phyloP scores from a whole-genome alignment of 2,888 invertebrate species.

The Nemotelus pantherinus region DNA sequence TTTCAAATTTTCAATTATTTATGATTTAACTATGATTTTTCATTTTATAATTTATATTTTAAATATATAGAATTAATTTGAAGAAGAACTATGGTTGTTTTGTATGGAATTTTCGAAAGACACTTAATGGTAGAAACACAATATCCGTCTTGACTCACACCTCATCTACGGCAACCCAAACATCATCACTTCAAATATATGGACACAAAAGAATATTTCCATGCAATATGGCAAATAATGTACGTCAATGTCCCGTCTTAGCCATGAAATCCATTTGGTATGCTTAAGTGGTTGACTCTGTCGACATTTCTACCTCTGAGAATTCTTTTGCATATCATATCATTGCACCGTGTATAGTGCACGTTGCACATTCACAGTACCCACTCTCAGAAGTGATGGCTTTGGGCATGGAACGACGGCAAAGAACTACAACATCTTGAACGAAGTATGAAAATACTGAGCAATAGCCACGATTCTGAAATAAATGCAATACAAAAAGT shows the following conservation, averaged over 20 bases:
- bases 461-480: neutral
- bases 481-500: constrained; percentile 4
- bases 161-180: no score
- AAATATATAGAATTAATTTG: no score
- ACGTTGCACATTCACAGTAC: neutral
- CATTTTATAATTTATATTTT: no score
- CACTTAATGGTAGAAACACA: no score
- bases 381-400: neutral
- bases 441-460: neutral
- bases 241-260: constrained; percentile 13
- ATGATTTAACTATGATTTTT: no score
- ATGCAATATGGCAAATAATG: constrained; percentile 20
- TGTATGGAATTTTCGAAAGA: no score
- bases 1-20: no score
- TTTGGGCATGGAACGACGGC: neutral
- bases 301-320: constrained; percentile 1
- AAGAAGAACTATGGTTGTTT: no score
- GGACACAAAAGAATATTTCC: neutral
- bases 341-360: neutral
- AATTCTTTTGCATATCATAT: constrained; percentile 30
- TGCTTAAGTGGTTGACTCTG: constrained; percentile 12
- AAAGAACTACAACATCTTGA: constrained; percentile 2
- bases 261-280: constrained; percentile 11
- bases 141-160: no score
- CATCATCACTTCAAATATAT: no score